phyloP scores from a whole-genome alignment of 64 coral and sea anemone species.

The Montipora capricornis region DNA sequence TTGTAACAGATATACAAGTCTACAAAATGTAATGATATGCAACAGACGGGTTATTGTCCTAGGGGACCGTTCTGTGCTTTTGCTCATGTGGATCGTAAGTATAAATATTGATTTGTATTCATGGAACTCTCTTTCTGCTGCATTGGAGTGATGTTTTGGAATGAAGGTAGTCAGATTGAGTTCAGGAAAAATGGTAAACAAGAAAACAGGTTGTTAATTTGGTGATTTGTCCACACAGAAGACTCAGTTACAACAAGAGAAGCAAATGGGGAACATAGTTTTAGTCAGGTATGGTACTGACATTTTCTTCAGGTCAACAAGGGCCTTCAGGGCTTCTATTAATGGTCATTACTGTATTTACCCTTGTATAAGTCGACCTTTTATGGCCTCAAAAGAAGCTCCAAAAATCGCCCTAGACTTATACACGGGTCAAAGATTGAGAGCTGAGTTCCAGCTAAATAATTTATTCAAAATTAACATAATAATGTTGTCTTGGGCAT shows the following conservation, averaged over 20 bases:
- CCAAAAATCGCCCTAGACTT: no score
- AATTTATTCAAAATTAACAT: no score
- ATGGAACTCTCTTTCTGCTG: no score
- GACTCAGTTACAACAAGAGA: constrained; percentile 75
- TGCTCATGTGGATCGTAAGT: constrained; percentile 99
- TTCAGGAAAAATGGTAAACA: background rate
- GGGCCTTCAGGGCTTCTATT: no score
- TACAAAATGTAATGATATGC: constrained; percentile 99
- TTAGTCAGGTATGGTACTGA: constrained; percentile 60
- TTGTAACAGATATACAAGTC: constrained; percentile 95
- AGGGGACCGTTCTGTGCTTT: constrained; percentile 99
- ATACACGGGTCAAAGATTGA: no score
- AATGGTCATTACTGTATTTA: no score
- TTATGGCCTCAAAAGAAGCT: no score
- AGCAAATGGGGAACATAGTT: constrained; percentile 76
- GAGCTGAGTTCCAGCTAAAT: no score
- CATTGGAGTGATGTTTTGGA: no score
- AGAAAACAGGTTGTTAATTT: background rate
- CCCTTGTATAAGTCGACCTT: no score
- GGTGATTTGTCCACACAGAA: constrained; percentile 60
- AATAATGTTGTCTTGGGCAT: no score
- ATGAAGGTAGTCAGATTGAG: background rate
- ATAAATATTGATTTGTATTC: background rate
- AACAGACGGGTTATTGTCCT: constrained; percentile 96
- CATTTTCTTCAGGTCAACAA: background rate